Conservation (phyloP, 2,888 invertebrate species). For the Acleris holmiana region DNA sequence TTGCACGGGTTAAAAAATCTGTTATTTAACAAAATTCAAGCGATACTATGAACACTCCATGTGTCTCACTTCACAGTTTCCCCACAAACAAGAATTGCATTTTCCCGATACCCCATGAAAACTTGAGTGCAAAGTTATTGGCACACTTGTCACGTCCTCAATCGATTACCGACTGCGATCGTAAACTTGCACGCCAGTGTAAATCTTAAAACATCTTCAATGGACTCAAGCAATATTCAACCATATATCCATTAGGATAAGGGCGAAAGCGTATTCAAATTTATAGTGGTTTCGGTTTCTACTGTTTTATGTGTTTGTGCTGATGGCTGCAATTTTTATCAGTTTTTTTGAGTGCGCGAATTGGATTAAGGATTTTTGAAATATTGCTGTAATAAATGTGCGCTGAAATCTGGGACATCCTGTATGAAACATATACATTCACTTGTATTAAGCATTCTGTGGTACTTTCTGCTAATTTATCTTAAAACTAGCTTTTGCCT, state of each 20-base stretch:
- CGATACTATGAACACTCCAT: not conserved
- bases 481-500: no score
- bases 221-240: not conserved
- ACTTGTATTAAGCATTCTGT: no score
- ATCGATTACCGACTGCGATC: constrained; percentile 61
- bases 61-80: not conserved
- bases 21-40: no score
- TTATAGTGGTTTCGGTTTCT: constrained; percentile 19
- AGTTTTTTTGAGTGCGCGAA: constrained; percentile 1
- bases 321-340: constrained; percentile 41
- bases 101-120: constrained; percentile 25
- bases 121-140: constrained; percentile 36
- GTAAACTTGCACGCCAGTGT: constrained; percentile 59
- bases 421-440: no score
- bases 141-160: constrained; percentile 52
- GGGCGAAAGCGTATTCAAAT: not conserved
- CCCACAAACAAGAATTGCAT: not conserved
- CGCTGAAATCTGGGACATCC: no score
- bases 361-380: not conserved
- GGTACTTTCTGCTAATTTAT: no score
- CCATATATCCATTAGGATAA: not conserved
- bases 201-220: constrained; percentile 15
- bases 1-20: no score
- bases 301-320: constrained; percentile 42
- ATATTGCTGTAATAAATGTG: not conserved